A percentile compares a stretch with the other conserved stretches of the same genome.
Conservation (phyloP, 2,113 vertebrate genomes). For the Malurus melanocephalus region DNA sequence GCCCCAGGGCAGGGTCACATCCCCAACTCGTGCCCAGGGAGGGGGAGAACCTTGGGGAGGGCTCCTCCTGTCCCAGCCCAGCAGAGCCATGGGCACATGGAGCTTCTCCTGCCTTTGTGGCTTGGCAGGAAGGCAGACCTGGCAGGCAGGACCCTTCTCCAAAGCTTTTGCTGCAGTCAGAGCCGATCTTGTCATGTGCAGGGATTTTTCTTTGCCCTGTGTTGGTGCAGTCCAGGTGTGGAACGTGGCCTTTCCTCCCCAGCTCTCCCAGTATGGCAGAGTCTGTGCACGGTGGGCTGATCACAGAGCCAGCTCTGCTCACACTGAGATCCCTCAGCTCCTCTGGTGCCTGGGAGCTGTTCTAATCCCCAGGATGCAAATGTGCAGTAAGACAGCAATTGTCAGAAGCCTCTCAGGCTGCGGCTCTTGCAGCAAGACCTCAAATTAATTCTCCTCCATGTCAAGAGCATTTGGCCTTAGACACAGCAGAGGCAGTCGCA, state of each 20-base stretch:
- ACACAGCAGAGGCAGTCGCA: constrained; percentile 1
- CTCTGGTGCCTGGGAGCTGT: not conserved
- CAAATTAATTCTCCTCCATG: constrained; percentile 33
- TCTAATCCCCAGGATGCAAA: not conserved
- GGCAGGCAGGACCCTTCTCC: not conserved
- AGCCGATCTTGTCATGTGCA: not conserved
- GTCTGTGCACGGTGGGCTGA: accelerated
- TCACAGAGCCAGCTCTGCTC: accelerated
- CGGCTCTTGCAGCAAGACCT: not conserved
- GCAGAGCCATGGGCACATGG: accelerated
- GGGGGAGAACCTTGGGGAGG: no score
- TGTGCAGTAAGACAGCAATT: not conserved
- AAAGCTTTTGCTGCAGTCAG: not conserved
- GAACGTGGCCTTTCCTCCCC: accelerated
- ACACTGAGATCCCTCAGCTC: not conserved
- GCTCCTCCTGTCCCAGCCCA: not conserved
- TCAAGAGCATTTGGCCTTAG: constrained; percentile 51
- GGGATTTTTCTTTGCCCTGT: accelerated
- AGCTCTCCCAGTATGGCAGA: no score
- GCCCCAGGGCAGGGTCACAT: not conserved
- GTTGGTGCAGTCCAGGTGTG: not conserved
- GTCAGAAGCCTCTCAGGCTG: constrained; percentile 28
- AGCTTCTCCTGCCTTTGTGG: not conserved
- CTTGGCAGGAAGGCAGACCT: not conserved
- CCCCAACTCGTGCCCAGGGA: not conserved